A percentile compares a stretch with the other conserved stretches of the same genome.
Conservation (phyloP, 2,797 vertebrate species). For the Lycodopsis pacificus region DNA sequence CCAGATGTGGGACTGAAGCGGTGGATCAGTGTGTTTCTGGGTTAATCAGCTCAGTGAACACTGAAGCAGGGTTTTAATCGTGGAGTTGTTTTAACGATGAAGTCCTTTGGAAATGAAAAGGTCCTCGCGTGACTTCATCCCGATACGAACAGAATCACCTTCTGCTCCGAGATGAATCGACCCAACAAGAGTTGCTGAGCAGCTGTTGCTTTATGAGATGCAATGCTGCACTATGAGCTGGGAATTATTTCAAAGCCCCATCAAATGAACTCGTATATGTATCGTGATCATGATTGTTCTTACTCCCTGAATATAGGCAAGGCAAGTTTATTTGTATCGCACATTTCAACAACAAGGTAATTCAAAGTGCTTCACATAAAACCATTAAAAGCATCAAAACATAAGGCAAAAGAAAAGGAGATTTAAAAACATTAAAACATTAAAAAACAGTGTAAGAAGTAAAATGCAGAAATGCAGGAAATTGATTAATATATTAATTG, state of each 20-base stretch:
- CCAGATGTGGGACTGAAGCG: background rate
- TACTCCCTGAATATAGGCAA: no score
- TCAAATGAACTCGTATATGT: background rate
- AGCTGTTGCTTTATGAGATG: background rate
- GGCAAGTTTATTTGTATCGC: no score
- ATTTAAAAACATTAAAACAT: no score
- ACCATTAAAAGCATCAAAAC: no score
- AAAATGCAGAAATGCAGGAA: no score
- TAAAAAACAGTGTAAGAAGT: no score
- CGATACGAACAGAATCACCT: background rate
- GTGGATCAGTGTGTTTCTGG: background rate
- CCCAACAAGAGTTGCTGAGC: no score
- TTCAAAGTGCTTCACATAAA: no score
- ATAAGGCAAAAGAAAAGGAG: no score
- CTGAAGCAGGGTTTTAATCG: background rate
- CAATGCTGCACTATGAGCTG: background rate
- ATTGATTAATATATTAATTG: no score
- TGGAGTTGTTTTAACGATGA: no score
- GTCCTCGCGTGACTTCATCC: background rate
- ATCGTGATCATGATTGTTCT: background rate
- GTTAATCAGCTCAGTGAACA: slow-evolving; percentile 27
- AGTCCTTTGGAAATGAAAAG: background rate
- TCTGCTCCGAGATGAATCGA: background rate
- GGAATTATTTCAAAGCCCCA: background rate
- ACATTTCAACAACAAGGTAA: no score